These are phyloP conservation scores for Pelobates cultripes DNA, from an alignment of 2,797 vertebrate species.

Conservation along the genomic window DNA sequence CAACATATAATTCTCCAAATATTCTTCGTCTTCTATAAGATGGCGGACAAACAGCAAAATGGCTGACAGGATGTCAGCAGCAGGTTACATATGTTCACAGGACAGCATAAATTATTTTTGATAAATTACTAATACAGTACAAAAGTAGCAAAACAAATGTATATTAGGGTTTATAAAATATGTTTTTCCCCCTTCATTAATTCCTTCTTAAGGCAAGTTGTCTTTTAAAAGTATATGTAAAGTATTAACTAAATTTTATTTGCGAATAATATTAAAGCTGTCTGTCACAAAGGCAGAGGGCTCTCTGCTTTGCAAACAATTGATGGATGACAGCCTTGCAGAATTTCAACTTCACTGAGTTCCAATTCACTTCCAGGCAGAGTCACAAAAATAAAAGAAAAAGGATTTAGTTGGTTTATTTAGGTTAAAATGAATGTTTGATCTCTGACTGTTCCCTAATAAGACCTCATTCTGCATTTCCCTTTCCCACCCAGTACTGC, in stretches of 20 bases:
- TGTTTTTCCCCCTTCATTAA: no score
- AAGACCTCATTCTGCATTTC: conserved; percentile 32
- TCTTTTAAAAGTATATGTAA: no score
- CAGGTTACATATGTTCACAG: no score
- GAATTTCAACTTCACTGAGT: conserved; percentile 68
- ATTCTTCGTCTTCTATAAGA: no score
- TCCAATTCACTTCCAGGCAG: conserved; percentile 66
- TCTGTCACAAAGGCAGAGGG: not conserved
- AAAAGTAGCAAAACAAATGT: no score
- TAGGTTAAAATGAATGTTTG: conserved; percentile 55
- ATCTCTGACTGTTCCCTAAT: conserved; percentile 58
- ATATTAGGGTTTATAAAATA: no score
- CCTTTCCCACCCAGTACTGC: not conserved
- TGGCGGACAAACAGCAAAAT: no score
- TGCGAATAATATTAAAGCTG: not conserved
- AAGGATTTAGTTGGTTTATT: conserved; percentile 63
- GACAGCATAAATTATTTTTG: no score
- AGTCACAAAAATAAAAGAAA: conserved; percentile 63
- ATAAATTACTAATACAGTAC: no score
- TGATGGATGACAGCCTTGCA: conserved; percentile 64
- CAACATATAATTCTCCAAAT: no score
- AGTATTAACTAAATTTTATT: not conserved
- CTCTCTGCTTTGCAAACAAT: conserved; percentile 57
- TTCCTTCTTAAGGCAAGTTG: no score
- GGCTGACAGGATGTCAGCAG: no score